Evolutionary conservation across 2,113 vertebrate genomes (phyloP), one percentile per base, ranked within the genome.

Genomic region (Tringa solitaria): DNA sequence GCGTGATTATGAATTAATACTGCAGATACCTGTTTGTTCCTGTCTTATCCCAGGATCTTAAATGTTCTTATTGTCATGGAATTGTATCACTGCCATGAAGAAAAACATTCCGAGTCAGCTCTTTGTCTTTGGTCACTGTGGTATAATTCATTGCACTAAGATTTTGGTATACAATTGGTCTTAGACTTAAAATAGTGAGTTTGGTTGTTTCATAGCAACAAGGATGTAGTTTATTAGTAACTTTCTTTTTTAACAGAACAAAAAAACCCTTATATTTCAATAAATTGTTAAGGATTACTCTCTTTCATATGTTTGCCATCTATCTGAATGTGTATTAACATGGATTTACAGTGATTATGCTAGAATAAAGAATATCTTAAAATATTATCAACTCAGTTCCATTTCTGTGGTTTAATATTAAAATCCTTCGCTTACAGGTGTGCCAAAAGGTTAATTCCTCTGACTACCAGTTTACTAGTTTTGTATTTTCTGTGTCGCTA

Each of bases 401-500:
- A 26, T 68, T 94, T 53, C 61, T 96, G 43, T 63, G 43, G 53
- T 86, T 95, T 94, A 84, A 78, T 61, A 39, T 81, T 80, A 70
- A 60, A 77, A 35, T 93, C 37, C 37, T 92, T 86, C 46, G 95
- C 57, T 96, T 96, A 27, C 97, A 99, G 99, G 98, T 99, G 18
- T 98, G 98, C 26, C 98, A 98, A 32, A 97, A 98, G 14, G 98
- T 99, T 87, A 98, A 97, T 67, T 96, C 98, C 1, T 97, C 98
- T 51, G 97, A 98, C 46, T 99, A 99, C 75, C 98, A 99, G 97
- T 99, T 99, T 67, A 99, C 98, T 86, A 98, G 97, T 54, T 97
- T 99, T 97, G 98, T 99, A 16, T 97, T 99, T 96, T 99, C 99
- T 1, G 98, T 99, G 32, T 99, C 99, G 15, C 98, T 99, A 10